phyloP scores from a whole-genome alignment of 2,888 invertebrate genomes.

The Eristalis pertinax region DNA sequence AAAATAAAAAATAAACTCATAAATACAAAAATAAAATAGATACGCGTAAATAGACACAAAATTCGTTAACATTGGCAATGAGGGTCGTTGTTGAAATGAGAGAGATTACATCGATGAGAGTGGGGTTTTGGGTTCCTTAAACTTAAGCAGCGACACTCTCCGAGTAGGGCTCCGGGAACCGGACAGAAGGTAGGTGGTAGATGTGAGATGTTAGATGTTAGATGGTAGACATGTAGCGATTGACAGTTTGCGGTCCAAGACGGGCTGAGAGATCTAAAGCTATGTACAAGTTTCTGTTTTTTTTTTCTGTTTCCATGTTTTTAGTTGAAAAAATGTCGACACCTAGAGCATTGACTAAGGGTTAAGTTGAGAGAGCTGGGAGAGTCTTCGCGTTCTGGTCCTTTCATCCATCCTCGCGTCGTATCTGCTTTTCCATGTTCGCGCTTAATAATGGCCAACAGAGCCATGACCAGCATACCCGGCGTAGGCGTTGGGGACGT shows the following conservation, averaged over 20 bases:
- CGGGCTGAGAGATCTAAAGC: slow-evolving; percentile 60
- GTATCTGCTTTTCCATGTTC: slow-evolving; percentile 50
- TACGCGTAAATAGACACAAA: slow-evolving; percentile 55
- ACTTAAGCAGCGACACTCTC: slow-evolving; percentile 58
- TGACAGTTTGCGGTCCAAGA: slow-evolving; percentile 15
- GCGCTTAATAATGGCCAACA: slow-evolving; percentile 78
- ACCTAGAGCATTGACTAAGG: slow-evolving; percentile 67
- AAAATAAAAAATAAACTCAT: slow-evolving; percentile 58
- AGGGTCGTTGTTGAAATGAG: slow-evolving; percentile 68
- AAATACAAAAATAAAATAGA: slow-evolving; percentile 66
- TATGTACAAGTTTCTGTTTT: slow-evolving; percentile 64
- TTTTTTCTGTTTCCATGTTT: neutral
- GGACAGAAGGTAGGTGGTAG: slow-evolving; percentile 11
- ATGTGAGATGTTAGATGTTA: too few species aligned
- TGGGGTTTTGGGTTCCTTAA: slow-evolving; percentile 16
- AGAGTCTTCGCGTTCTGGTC: slow-evolving; percentile 63
- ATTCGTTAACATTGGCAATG: slow-evolving; percentile 72
- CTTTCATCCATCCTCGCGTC: slow-evolving; percentile 69
- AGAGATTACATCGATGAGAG: slow-evolving; percentile 44
- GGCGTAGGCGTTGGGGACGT: slow-evolving; percentile 55
- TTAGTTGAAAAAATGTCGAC: slow-evolving; percentile 46
- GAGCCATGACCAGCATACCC: slow-evolving; percentile 73
- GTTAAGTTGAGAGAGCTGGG: slow-evolving; percentile 12
- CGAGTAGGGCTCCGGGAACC: slow-evolving; percentile 24
- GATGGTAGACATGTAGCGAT: neutral